These are phyloP conservation scores for Cinara cedri DNA, from an alignment of 2,888 invertebrate genomes.

Conservation along the genomic window DNA sequence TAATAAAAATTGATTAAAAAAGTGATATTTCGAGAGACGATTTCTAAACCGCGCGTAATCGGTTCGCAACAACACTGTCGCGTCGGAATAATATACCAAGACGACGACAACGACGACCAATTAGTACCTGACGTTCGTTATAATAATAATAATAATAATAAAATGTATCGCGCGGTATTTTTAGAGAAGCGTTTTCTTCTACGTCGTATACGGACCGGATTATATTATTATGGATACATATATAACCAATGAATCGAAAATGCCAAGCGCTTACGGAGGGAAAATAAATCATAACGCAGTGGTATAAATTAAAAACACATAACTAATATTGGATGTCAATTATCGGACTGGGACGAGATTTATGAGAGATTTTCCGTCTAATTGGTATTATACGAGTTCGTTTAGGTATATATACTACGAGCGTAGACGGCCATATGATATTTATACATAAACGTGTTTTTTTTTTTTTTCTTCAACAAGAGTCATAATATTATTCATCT, in stretches of 20 bases:
- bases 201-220: neutral
- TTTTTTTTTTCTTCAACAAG: neutral
- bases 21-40: too few relatives aligned
- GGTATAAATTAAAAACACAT: slow-evolving; percentile 40
- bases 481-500: too few relatives aligned
- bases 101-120: too few relatives aligned
- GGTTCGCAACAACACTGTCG: too few relatives aligned
- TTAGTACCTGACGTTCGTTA: too few relatives aligned
- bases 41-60: too few relatives aligned
- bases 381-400: slow-evolving; percentile 38
- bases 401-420: neutral
- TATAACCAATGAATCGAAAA: neutral
- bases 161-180: neutral
- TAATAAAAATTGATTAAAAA: too few relatives aligned
- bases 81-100: too few relatives aligned
- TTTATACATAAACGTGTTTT: slow-evolving; percentile 25
- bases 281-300: slow-evolving; percentile 31
- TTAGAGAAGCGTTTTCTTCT: slow-evolving; percentile 1
- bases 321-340: slow-evolving; percentile 42
- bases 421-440: neutral
- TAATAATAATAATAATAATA: too few relatives aligned
- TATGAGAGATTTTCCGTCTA: slow-evolving; percentile 37
- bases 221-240: too few relatives aligned
- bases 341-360: slow-evolving; percentile 30
- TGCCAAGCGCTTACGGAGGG: neutral